Evolutionary conservation across 2,797 vertebrate species (phyloP).

Genomic region (Acanthurus lineatus): DNA sequence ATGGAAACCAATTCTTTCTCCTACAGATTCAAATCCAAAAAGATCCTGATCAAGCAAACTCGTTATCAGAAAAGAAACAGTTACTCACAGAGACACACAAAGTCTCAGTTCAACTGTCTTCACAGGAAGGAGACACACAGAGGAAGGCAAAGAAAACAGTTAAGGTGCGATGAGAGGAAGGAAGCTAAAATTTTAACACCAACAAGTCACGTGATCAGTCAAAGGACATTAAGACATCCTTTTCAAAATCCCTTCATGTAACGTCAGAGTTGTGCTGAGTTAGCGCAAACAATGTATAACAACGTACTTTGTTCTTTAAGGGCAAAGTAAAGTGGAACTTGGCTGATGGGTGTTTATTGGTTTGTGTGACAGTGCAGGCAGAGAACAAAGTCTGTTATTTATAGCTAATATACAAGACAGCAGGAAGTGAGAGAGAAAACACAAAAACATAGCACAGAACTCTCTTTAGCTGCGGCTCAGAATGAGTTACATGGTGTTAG

Average conservation of each 20-base stretch:
- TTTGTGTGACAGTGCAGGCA: not conserved
- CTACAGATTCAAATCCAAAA: too few relatives aligned
- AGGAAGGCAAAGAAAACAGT: conserved; percentile 47
- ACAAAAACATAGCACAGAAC: not conserved
- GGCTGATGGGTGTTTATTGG: not conserved
- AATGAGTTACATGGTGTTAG: not conserved
- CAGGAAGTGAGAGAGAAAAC: not conserved
- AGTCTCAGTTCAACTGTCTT: conserved; percentile 14
- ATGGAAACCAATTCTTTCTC: too few relatives aligned
- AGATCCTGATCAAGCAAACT: not conserved
- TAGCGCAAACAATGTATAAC: not conserved
- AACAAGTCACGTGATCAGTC: conserved; percentile 50
- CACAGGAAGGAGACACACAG: conserved; percentile 22
- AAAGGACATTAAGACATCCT: conserved; percentile 31
- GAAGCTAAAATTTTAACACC: conserved; percentile 25
- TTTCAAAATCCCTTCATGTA: conserved; percentile 9
- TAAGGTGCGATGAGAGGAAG: conserved; percentile 26
- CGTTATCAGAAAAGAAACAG: conserved; percentile 20
- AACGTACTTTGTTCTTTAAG: too few relatives aligned
- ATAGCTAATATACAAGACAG: not conserved
- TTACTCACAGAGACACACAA: conserved; percentile 1
- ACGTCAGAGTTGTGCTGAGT: not conserved
- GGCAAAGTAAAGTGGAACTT: too few relatives aligned
- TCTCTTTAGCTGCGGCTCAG: not conserved
- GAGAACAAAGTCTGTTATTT: too few relatives aligned